Evolutionary conservation across 2,888 invertebrate species (phyloP).

Genomic region (Coelopa pilipes): DNA sequence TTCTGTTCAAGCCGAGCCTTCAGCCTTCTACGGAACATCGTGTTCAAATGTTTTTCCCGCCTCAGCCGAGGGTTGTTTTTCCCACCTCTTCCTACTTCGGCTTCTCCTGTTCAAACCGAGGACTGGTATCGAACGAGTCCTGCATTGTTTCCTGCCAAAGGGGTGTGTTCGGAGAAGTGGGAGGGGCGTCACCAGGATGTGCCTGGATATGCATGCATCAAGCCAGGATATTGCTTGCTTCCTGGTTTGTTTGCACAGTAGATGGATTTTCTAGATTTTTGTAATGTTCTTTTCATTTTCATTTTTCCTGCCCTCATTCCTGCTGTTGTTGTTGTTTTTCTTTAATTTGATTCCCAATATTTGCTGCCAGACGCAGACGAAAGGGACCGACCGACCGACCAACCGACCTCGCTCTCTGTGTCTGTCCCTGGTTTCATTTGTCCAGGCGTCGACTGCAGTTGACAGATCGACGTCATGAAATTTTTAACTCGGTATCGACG

Average conservation of each 20-base stretch:
- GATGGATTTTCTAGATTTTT: constrained; percentile 41
- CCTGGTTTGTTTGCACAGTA: constrained; percentile 38
- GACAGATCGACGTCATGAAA: constrained; percentile 16
- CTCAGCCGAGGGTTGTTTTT: background rate
- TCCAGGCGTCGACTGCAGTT: constrained; percentile 12
- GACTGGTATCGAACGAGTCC: background rate
- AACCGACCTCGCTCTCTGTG: too few relatives aligned
- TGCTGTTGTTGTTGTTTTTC: constrained; percentile 15
- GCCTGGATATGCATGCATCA: background rate
- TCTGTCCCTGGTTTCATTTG: background rate
- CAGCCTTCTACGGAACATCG: background rate
- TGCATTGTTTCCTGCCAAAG: background rate
- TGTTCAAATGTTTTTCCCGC: constrained; percentile 18
- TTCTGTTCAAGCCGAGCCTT: background rate
- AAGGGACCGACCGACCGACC: background rate
- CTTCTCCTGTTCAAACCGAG: background rate
- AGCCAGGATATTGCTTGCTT: constrained; percentile 25
- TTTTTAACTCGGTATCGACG: too few relatives aligned
- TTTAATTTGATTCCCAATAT: constrained; percentile 40
- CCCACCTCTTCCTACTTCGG: background rate
- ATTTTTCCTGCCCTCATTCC: too few relatives aligned
- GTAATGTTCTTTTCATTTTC: background rate
- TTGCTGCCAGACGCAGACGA: constrained; percentile 18
- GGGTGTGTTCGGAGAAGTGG: too few relatives aligned
- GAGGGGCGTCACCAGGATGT: background rate